Conservation (phyloP, 2,113 vertebrate genomes). For the Argyrosomus japonicus region DNA sequence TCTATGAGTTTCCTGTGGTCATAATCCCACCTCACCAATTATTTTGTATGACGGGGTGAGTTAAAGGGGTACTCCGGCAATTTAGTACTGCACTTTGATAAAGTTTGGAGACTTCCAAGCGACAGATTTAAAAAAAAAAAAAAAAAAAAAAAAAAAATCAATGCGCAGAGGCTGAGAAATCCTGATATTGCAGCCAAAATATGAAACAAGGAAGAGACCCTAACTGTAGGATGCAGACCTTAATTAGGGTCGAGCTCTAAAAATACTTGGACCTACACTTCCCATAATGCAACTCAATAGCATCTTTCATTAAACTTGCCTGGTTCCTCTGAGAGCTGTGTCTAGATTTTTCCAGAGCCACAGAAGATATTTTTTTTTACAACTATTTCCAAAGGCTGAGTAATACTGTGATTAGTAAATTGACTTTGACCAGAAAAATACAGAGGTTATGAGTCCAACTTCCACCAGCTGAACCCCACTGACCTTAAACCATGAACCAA, state of each 20-base stretch:
- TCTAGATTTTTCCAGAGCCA: neutral
- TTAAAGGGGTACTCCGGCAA: constrained; percentile 45
- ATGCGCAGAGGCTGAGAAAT: constrained; percentile 22
- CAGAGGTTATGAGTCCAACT: neutral
- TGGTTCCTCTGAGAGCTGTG: neutral
- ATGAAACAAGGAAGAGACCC: neutral
- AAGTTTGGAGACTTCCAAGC: constrained; percentile 36
- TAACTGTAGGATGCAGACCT: constrained; percentile 19
- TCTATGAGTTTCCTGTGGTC: constrained; percentile 66
- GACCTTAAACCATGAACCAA: neutral
- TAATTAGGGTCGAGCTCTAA: constrained; percentile 3
- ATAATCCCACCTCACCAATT: constrained; percentile 64
- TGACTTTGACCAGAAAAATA: constrained; percentile 10
- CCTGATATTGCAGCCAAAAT: neutral
- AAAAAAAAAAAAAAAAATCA: constrained; percentile 25
- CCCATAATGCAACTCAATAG: constrained; percentile 8
- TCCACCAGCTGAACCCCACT: neutral
- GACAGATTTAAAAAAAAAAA: constrained; percentile 4
- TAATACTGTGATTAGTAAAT: neutral
- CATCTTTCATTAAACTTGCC: neutral
- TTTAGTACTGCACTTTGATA: constrained; percentile 46
- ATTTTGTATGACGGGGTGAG: constrained; percentile 55
- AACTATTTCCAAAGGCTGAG: neutral
- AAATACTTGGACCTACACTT: constrained; percentile 11
- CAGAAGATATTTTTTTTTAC: neutral